phyloP scores from a whole-genome alignment of 2,797 vertebrate genomes.

The Propithecus perrieri region DNA sequence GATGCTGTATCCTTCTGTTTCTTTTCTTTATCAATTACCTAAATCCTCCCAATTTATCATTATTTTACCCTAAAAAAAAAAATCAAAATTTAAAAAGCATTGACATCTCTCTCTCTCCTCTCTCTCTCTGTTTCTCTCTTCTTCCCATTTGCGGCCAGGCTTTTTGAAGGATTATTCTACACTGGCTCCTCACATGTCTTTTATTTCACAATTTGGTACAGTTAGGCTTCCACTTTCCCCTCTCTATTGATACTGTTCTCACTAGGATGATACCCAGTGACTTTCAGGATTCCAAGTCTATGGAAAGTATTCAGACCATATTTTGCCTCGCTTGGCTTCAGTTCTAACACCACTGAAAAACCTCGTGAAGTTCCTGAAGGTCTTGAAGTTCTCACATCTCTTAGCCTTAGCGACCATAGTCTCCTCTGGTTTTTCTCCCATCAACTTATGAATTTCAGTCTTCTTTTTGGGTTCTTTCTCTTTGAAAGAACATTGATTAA shows the following conservation, averaged over 20 bases:
- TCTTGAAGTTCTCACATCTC: not conserved
- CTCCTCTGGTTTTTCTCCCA: not conserved
- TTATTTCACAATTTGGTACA: not conserved
- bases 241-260: not conserved
- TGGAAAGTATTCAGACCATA: not conserved
- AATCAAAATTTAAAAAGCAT: not conserved
- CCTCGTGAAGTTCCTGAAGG: accelerated
- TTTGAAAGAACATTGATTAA: not conserved
- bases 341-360: not conserved
- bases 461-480: not conserved
- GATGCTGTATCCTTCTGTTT: not conserved
- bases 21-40: not conserved
- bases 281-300: not conserved
- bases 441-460: not conserved
- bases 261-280: not conserved
- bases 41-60: not conserved
- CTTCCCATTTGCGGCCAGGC: not conserved
- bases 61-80: not conserved
- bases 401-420: not conserved
- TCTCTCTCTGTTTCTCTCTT: not conserved
- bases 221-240: not conserved
- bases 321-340: not conserved
- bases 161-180: not conserved
- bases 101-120: not conserved
- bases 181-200: not conserved